Evolutionary conservation across 2,797 vertebrate species (phyloP).

Genomic region (Borostomias antarcticus): DNA sequence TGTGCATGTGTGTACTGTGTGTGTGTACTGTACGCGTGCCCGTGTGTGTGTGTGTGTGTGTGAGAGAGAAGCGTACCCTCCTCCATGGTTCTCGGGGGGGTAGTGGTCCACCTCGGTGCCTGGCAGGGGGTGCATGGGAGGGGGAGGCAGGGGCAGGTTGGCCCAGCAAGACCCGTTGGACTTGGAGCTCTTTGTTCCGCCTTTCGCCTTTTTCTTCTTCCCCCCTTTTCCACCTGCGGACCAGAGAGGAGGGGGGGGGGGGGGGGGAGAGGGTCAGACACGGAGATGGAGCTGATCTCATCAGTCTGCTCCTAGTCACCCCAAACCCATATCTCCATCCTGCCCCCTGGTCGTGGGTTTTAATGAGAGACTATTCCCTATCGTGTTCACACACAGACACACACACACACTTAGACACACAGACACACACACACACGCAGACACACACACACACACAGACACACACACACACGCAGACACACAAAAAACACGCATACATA

Average conservation of each 20-base stretch:
- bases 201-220: slow-evolving; percentile 97
- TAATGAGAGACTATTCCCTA: slow-evolving; percentile 14
- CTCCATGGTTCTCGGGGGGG: slow-evolving; percentile 83
- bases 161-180: slow-evolving; percentile 91
- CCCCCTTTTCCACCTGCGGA: slow-evolving; percentile 90
- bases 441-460: too few species aligned
- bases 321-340: slow-evolving; percentile 12
- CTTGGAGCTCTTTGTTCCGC: slow-evolving; percentile 87
- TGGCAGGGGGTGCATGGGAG: slow-evolving; percentile 91
- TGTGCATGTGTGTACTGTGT: neutral
- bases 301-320: slow-evolving; percentile 15
- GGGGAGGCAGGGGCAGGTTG: slow-evolving; percentile 88
- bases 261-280: neutral
- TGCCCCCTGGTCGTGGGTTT: neutral
- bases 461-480: too few species aligned
- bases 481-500: too few species aligned
- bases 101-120: slow-evolving; percentile 92
- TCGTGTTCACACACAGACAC: slow-evolving; percentile 1
- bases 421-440: too few species aligned
- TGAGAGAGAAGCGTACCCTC: slow-evolving; percentile 77
- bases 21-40: neutral
- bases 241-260: neutral
- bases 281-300: neutral
- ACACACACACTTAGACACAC: too few species aligned
- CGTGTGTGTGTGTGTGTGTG: slow-evolving; percentile 2